Percentiles rank a stretch among this genome's conserved stretches.
Evolutionary conservation across 2,888 invertebrate genomes (phyloP).

Genomic region (Ormia ochracea): DNA sequence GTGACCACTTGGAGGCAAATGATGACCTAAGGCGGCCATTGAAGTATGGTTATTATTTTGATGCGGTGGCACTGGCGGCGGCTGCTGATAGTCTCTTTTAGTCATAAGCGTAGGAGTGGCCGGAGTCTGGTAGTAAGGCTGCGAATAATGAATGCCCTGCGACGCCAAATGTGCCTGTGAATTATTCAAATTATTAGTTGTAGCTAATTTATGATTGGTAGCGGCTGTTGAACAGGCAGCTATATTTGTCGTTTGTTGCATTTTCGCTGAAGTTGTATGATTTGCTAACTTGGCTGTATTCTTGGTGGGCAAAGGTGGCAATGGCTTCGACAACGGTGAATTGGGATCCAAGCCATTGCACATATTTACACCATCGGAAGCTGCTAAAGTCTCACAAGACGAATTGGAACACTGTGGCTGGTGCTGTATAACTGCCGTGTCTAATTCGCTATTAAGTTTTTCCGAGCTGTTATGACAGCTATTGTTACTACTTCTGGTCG

Average conservation of each 20-base stretch:
- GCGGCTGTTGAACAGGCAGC: neutral
- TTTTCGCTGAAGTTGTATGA: slow-evolving; percentile 64
- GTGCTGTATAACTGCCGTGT: neutral
- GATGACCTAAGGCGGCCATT: slow-evolving; percentile 40
- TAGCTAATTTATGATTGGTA: slow-evolving; percentile 16
- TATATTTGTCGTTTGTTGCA: slow-evolving; percentile 3
- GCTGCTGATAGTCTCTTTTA: slow-evolving; percentile 67
- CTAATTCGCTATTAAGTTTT: slow-evolving; percentile 39
- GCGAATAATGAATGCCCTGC: slow-evolving; percentile 71
- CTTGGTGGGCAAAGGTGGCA: slow-evolving; percentile 72
- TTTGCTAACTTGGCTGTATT: slow-evolving; percentile 53
- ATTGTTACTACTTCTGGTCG: slow-evolving; percentile 48
- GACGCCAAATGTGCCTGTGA: slow-evolving; percentile 64
- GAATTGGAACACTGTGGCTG: slow-evolving; percentile 68
- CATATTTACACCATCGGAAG: slow-evolving; percentile 67
- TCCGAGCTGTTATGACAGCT: slow-evolving; percentile 45
- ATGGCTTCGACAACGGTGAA: slow-evolving; percentile 69
- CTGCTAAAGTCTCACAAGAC: slow-evolving; percentile 73
- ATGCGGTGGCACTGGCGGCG: slow-evolving; percentile 73
- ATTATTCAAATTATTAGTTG: slow-evolving; percentile 50
- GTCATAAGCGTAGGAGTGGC: slow-evolving; percentile 71
- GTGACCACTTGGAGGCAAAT: slow-evolving; percentile 66
- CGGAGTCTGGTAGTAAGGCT: slow-evolving; percentile 72
- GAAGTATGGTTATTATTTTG: slow-evolving; percentile 66
- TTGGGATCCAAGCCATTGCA: slow-evolving; percentile 51